Evolutionary conservation across 2,888 invertebrate species (phyloP), one percentile per base, ranked within the genome.

Genomic region (Dasypolia templi): DNA sequence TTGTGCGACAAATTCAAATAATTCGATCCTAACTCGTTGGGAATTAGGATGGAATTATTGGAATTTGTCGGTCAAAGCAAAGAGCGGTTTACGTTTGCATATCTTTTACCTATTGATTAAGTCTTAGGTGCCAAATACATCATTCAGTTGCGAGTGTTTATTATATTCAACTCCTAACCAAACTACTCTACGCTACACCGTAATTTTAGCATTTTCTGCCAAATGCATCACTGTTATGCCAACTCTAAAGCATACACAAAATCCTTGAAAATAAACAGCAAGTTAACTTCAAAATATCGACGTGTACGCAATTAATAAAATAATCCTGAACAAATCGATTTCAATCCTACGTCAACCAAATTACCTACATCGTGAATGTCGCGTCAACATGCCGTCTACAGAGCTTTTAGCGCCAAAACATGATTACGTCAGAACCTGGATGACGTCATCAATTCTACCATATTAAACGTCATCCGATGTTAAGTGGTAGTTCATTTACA

Each of bases 401-500:
- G 55, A 68, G 56, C 70, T 68, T 71, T 65, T 75, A 65, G 55
- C 49, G 56, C 26, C 22, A 3, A 81, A 83, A 75, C 68, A 51
- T 58, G 53, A 59, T 69, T 32, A 75, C 71, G 71, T 71, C 81
- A 49, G n/a, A 9, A 49, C 42, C n/a, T 58, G 11, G 6, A 35
- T 62, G 84, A 66, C 84, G 75, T 71, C 65, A 58, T 32, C 56
- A 17, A 42, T 65, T 68, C 46, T 39, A 71, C 75, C 12, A 65
- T 53, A 59, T 39, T 5, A 53, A 39, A 68, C 71, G 71, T 83
- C 81, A 71, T 49, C 55, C 22, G 17, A 5, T 56, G 56, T 29
- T 59, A 56, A 42, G 70, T 61, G 64, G 53, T 22, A 53, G 55
- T 68, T 65, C 32, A 66, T 53, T 63, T 66, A 49, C 55, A n/a